phyloP scores from a whole-genome alignment of 2,888 invertebrate species.

The Falcaria lacertinaria region DNA sequence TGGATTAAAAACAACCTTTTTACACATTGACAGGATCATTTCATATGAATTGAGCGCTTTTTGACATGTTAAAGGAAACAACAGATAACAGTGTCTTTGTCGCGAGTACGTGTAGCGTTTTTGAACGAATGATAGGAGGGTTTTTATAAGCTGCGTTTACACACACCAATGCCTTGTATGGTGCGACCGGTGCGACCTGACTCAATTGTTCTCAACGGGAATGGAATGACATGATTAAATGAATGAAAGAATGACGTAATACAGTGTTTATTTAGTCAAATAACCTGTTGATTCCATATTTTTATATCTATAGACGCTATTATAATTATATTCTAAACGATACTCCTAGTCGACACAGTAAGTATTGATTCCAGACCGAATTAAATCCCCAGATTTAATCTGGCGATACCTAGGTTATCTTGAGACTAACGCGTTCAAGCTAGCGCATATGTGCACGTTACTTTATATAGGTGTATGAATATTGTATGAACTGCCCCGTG shows the following conservation, averaged over 20 bases:
- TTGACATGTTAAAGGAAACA: constrained; percentile 68
- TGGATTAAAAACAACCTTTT: constrained; percentile 45
- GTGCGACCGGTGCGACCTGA: background rate
- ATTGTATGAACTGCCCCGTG: constrained; percentile 63
- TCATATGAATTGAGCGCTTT: constrained; percentile 58
- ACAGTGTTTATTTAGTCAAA: no score
- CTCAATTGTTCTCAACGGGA: background rate
- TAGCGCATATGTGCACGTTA: constrained; percentile 31
- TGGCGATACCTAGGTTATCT: background rate
- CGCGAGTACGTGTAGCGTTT: constrained; percentile 36
- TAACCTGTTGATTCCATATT: no score
- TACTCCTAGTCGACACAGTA: background rate
- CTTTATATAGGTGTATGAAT: constrained; percentile 56
- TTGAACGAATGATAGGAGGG: constrained; percentile 13
- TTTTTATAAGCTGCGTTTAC: constrained; percentile 17
- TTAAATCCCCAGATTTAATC: background rate
- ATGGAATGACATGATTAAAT: background rate
- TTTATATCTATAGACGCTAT: no score
- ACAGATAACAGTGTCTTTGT: constrained; percentile 46
- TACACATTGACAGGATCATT: constrained; percentile 56
- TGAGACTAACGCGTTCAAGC: constrained; percentile 13
- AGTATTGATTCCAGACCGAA: background rate
- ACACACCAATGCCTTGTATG: constrained; percentile 9
- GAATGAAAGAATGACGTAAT: no score
- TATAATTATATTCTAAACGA: no score